Evolutionary conservation across 2,888 invertebrate species (phyloP).

Genomic region (Lissocephala sabroskyi): DNA sequence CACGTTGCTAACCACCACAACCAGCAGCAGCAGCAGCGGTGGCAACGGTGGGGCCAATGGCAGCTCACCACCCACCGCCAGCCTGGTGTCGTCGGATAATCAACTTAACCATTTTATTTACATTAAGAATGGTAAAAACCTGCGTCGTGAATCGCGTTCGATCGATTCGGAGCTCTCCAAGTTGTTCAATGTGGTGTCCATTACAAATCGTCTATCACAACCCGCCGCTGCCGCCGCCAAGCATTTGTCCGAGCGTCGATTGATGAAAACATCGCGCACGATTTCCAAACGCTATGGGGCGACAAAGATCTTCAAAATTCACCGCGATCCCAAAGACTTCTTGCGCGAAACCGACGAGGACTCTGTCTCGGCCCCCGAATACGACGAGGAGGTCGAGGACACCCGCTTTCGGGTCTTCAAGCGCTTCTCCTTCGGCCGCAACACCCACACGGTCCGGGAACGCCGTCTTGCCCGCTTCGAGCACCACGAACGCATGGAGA

Average conservation of each 20-base stretch:
- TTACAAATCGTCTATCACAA: constrained; percentile 49
- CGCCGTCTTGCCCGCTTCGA: constrained; percentile 60
- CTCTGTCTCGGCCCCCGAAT: constrained; percentile 67
- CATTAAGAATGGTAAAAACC: constrained; percentile 53
- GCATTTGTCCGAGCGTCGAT: constrained; percentile 53
- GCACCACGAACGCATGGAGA: constrained; percentile 67
- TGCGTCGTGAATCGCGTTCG: constrained; percentile 62
- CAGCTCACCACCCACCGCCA: constrained; percentile 43
- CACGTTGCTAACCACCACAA: constrained; percentile 63
- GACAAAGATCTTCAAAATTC: constrained; percentile 64
- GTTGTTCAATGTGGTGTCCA: constrained; percentile 65
- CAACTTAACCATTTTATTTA: constrained; percentile 56
- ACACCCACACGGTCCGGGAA: constrained; percentile 35
- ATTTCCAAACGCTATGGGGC: constrained; percentile 57
- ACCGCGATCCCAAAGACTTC: constrained; percentile 65
- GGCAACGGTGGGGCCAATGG: constrained; percentile 26
- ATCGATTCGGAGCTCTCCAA: constrained; percentile 66
- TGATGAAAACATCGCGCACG: constrained; percentile 57
- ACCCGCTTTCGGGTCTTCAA: constrained; percentile 57
- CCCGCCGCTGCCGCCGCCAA: constrained; percentile 38
- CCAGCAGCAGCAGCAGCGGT: constrained; percentile 35
- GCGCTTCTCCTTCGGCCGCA: constrained; percentile 39
- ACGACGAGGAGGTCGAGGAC: constrained; percentile 64
- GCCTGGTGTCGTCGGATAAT: constrained; percentile 43
- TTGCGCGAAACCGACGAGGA: constrained; percentile 67